Percentiles rank a stretch among this genome's conserved stretches.
Evolutionary conservation across 2,113 vertebrate species (phyloP).

Genomic region (Romanogobio albipinnatus): DNA sequence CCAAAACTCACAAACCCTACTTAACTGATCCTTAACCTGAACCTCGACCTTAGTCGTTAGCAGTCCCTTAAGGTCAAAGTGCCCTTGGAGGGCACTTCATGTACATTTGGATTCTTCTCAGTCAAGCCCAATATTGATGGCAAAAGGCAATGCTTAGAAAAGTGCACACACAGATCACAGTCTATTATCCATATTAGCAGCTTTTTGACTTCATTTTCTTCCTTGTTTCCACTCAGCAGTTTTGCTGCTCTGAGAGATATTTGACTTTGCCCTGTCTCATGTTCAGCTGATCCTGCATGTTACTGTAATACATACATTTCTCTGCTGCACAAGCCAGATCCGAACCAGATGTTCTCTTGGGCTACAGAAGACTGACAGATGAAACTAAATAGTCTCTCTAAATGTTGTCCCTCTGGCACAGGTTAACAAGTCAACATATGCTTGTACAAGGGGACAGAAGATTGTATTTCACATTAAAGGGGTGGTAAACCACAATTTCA

Average conservation of each 20-base stretch:
- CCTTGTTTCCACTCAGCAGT: conserved; percentile 12
- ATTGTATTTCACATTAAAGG: neutral
- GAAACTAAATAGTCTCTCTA: conserved; percentile 36
- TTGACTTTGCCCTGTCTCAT: conserved; percentile 55
- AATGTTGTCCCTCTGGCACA: conserved; percentile 15
- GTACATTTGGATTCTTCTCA: conserved; percentile 5
- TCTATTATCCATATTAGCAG: conserved; percentile 12
- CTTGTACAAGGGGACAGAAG: conserved; percentile 27
- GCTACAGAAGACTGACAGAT: neutral
- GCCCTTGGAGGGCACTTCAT: neutral
- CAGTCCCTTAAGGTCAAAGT: neutral
- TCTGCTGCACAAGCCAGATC: neutral
- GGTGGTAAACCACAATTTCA: too few species aligned
- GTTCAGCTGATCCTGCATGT: conserved; percentile 70
- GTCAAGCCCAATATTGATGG: neutral
- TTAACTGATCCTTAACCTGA: conserved; percentile 3
- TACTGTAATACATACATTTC: conserved; percentile 61
- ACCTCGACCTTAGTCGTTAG: neutral
- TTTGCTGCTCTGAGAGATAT: conserved; percentile 35
- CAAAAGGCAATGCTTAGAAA: neutral
- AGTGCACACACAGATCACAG: neutral
- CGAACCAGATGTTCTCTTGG: conserved; percentile 22
- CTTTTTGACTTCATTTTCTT: neutral
- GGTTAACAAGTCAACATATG: conserved; percentile 34
- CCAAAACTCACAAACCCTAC: neutral